Percentiles rank a stretch among this genome's conserved stretches.
phyloP scores from a whole-genome alignment of 2,888 invertebrate species.

The Lapara coniferarum region DNA sequence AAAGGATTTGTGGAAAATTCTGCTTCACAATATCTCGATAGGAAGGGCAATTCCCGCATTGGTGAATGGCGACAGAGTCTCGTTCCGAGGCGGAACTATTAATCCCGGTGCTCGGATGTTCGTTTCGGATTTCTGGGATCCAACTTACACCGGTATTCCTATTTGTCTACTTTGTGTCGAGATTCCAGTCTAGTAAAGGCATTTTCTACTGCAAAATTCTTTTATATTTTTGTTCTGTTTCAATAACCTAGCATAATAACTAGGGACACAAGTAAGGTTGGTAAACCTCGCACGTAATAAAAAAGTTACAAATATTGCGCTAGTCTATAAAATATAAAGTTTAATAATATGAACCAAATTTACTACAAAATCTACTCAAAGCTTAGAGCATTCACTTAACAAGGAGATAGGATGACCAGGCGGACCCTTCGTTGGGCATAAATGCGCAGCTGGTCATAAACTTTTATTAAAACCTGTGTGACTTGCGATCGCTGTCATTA shows the following conservation, averaged over 20 bases:
- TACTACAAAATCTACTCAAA: no score
- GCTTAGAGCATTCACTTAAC: no score
- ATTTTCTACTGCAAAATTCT: not conserved
- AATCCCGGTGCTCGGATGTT: constrained; percentile 17
- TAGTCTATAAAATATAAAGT: no score
- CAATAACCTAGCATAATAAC: not conserved
- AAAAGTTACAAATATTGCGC: no score
- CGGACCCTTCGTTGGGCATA: no score
- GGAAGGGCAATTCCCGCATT: constrained; percentile 9
- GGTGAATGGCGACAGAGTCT: not conserved
- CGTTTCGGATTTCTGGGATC: constrained; percentile 1
- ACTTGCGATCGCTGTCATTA: no score
- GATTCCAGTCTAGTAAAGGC: not conserved
- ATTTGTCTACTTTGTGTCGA: constrained; percentile 7
- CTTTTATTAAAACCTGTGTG: no score
- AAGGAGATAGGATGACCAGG: no score
- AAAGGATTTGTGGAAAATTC: constrained; percentile 5
- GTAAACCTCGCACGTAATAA: no score
- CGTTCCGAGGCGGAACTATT: constrained; percentile 15
- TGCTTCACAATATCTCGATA: not conserved
- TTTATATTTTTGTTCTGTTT: not conserved
- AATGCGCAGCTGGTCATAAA: no score
- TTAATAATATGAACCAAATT: no score
- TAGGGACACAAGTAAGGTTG: no score
- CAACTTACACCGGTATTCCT: constrained; percentile 2